Evolutionary conservation across 2,888 invertebrate genomes (phyloP).

Genomic region (Danaus chrysippus): DNA sequence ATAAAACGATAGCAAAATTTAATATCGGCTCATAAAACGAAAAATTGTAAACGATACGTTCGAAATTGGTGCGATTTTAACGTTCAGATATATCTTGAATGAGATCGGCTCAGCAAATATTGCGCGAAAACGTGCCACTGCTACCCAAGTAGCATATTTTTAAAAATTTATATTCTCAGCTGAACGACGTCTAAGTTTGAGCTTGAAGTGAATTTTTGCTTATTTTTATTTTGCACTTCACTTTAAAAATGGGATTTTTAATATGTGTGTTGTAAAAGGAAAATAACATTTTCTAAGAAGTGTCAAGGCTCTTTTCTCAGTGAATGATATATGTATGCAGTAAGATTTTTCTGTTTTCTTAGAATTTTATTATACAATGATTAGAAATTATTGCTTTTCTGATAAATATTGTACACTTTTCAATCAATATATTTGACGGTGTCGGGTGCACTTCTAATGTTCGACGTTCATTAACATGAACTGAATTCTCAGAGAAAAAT

Average conservation of each 20-base stretch:
- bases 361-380: too few relatives aligned
- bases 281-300: too few relatives aligned
- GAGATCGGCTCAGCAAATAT: constrained; percentile 27
- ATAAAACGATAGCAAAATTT: constrained; percentile 7
- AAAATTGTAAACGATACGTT: constrained; percentile 20
- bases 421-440: too few relatives aligned
- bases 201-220: not conserved
- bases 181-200: constrained; percentile 9
- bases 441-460: too few relatives aligned
- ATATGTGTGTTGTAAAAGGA: not conserved
- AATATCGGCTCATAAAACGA: constrained; percentile 9
- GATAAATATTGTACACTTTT: too few relatives aligned
- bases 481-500: too few relatives aligned
- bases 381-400: too few relatives aligned
- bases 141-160: constrained; percentile 23
- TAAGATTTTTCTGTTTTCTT: too few relatives aligned
- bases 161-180: constrained; percentile 19
- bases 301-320: too few relatives aligned
- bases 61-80: constrained; percentile 21
- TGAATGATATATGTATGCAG: too few relatives aligned
- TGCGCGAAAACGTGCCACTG: constrained; percentile 14
- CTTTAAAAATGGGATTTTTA: not conserved
- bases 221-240: not conserved
- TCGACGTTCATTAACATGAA: too few relatives aligned
- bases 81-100: constrained; percentile 25